A percentile compares a stretch with the other conserved stretches of the same genome.
phyloP scores from a whole-genome alignment of 1,140 invertebrate genomes.

The Drosophila kanapiae region DNA sequence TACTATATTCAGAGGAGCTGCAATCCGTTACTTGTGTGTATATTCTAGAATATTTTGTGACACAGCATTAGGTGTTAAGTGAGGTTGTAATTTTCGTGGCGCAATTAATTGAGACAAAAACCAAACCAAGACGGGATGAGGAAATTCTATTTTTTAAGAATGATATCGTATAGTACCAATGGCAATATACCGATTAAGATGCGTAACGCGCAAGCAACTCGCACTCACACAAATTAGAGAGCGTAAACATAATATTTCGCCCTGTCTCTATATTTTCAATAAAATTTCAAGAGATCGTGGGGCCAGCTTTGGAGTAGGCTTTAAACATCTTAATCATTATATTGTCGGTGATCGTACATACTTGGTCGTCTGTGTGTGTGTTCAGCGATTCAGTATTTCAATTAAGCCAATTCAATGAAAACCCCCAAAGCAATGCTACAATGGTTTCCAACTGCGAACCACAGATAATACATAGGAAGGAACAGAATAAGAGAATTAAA shows the following conservation, averaged over 20 bases:
- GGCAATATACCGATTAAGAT: background rate
- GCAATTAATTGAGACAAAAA: slow-evolving; percentile 54
- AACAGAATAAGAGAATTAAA: slow-evolving; percentile 18
- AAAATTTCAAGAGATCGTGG: too few species aligned
- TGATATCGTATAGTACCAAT: slow-evolving; percentile 32
- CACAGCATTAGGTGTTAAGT: slow-evolving; percentile 38
- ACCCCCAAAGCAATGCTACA: slow-evolving; percentile 46
- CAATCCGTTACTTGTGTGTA: slow-evolving; percentile 14
- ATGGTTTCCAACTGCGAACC: slow-evolving; percentile 56
- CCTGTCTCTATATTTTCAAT: too few species aligned
- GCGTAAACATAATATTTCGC: too few species aligned
- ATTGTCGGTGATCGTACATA: slow-evolving; percentile 26
- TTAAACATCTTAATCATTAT: slow-evolving; percentile 4
- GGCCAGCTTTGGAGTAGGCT: background rate
- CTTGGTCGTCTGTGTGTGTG: slow-evolving; percentile 66
- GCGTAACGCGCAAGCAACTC: background rate
- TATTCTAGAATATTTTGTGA: slow-evolving; percentile 43
- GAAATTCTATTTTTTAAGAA: slow-evolving; percentile 46
- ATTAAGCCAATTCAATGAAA: slow-evolving; percentile 68
- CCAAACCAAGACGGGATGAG: slow-evolving; percentile 1
- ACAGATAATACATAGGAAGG: slow-evolving; percentile 31
- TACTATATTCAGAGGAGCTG: slow-evolving; percentile 18
- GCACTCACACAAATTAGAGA: background rate
- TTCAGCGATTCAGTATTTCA: slow-evolving; percentile 81
- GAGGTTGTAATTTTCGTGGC: slow-evolving; percentile 56